Evolutionary conservation across 2,797 vertebrate species (phyloP).

Genomic region (Gorsachius magnificus): DNA sequence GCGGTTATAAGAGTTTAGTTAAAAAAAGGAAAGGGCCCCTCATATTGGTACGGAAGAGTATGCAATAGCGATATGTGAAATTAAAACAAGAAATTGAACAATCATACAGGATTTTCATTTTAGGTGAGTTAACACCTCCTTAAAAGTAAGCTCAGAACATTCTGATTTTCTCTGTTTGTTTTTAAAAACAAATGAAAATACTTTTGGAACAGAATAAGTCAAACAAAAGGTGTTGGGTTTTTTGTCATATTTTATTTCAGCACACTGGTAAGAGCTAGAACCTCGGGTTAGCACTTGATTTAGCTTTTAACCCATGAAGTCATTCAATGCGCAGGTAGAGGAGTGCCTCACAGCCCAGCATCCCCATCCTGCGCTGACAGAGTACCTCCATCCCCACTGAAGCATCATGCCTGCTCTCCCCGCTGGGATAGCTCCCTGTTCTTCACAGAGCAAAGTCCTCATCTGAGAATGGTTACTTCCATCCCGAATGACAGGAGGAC

Average conservation of each 20-base stretch:
- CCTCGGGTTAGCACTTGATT: not conserved
- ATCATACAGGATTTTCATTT: not conserved
- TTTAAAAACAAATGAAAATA: not conserved
- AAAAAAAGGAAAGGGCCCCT: not conserved
- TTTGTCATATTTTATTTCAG: not conserved
- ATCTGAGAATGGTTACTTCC: not conserved
- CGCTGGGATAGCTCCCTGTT: not conserved
- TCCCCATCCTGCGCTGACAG: not conserved
- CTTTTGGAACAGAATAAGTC: not conserved
- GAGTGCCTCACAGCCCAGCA: not conserved
- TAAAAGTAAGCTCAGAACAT: not conserved
- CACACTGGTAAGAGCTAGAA: not conserved
- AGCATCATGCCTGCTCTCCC: not conserved
- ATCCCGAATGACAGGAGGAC: not conserved
- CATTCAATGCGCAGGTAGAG: not conserved
- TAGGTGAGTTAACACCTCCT: not conserved
- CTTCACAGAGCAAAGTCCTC: not conserved
- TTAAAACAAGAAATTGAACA: not conserved
- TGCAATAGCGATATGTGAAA: not conserved
- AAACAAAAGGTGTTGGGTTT: not conserved
- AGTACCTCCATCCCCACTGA: not conserved
- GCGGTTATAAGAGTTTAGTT: not conserved
- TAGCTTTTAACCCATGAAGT: not conserved
- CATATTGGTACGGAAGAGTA: rapidly evolving
- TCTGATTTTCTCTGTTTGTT: not conserved